Conservation (phyloP, 1,140 invertebrate genomes). For the Achroia grisella region DNA sequence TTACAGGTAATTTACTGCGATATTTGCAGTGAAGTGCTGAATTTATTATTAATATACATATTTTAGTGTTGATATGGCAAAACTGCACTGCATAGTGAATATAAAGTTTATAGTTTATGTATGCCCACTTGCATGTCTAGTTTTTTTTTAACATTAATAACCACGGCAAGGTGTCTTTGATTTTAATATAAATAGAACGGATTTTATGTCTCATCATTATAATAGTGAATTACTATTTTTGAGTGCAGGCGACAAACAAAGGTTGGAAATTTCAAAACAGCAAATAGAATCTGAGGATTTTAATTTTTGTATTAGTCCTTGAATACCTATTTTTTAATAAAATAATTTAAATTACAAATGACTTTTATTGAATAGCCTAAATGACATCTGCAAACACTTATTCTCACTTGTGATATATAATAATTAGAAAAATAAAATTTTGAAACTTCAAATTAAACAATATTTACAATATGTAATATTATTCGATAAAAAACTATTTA, state of each 20-base stretch:
- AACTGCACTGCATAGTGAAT: no score
- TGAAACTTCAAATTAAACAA: no score
- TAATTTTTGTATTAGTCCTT: constrained; percentile 65
- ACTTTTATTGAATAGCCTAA: constrained; percentile 22
- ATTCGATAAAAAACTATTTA: no score
- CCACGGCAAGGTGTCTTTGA: constrained; percentile 27
- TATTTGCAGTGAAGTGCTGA: no score
- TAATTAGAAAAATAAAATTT: no score
- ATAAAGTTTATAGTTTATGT: not conserved
- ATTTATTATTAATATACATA: no score
- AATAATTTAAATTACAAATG: constrained; percentile 55
- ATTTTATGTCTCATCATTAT: not conserved
- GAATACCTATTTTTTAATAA: constrained; percentile 69
- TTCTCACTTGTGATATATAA: no score
- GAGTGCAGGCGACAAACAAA: constrained; percentile 20
- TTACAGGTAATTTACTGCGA: no score
- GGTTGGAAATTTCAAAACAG: constrained; percentile 21
- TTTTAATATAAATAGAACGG: not conserved
- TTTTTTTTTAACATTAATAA: not conserved
- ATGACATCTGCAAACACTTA: no score
- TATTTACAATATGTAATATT: no score
- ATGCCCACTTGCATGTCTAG: not conserved
- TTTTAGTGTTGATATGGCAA: no score
- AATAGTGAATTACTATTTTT: constrained; percentile 27
- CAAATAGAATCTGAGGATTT: constrained; percentile 18